Conservation (phyloP, 2,797 vertebrate genomes). For the Trachops cirrhosus region DNA sequence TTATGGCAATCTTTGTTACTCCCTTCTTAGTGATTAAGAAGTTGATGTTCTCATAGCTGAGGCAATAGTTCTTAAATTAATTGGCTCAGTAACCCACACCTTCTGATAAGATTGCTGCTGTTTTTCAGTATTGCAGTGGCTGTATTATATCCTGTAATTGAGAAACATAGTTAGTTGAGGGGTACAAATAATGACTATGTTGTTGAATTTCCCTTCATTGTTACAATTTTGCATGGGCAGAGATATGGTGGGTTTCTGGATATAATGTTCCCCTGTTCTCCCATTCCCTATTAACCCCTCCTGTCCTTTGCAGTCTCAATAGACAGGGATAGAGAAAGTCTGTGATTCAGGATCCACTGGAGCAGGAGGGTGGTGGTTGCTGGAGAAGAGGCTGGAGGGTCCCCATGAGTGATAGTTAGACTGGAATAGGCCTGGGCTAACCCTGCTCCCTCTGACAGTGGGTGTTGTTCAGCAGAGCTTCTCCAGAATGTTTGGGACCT, state of each 20-base stretch:
- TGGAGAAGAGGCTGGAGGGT: neutral
- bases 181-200: neutral
- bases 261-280: neutral
- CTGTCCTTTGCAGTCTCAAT: neutral
- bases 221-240: too few species aligned
- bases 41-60: neutral
- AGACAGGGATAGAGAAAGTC: rapidly evolving
- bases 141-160: too few species aligned
- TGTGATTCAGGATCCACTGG: neutral
- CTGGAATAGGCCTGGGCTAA: neutral
- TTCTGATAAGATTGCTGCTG: neutral
- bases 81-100: neutral
- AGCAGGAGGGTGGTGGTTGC: neutral
- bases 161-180: neutral
- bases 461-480: neutral
- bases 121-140: neutral
- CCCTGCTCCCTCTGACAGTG: neutral
- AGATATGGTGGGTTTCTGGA: neutral
- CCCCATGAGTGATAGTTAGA: rapidly evolving
- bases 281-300: rapidly evolving
- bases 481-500: neutral
- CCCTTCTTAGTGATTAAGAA: neutral
- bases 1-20: neutral
- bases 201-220: neutral
- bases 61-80: neutral